phyloP scores from a whole-genome alignment of 1,140 invertebrate genomes.

The Dolichoris vasculosae region DNA sequence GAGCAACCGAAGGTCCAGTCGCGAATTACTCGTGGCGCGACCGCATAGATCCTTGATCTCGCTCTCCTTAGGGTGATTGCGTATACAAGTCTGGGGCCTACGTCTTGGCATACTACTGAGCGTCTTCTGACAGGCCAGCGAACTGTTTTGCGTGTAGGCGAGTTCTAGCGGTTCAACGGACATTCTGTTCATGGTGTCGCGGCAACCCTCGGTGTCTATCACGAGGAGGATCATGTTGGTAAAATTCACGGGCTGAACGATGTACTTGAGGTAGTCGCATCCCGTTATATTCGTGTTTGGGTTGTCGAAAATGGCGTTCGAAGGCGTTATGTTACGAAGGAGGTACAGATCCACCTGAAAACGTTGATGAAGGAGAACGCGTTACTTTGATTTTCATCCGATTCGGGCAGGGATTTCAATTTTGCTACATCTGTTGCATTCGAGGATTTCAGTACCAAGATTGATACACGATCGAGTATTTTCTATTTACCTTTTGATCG shows the following conservation, averaged over 20 bases:
- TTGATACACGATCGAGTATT: neutral
- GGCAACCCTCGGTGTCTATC: conserved; percentile 81
- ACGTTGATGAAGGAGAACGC: neutral
- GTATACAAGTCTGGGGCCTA: conserved; percentile 80
- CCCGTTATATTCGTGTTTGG: conserved; percentile 65
- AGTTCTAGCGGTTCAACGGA: conserved; percentile 79
- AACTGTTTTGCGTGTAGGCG: conserved; percentile 76
- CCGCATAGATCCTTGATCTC: conserved; percentile 72
- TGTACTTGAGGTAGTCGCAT: conserved; percentile 77
- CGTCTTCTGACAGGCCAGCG: conserved; percentile 80
- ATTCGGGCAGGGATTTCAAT: neutral
- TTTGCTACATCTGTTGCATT: too few relatives aligned
- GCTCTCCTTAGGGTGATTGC: conserved; percentile 81
- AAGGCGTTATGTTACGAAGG: conserved; percentile 63
- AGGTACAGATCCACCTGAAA: conserved; percentile 70
- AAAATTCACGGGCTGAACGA: conserved; percentile 85
- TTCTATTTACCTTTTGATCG: conserved; percentile 78
- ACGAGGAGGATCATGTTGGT: conserved; percentile 91
- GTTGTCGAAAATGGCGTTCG: conserved; percentile 62
- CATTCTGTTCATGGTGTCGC: conserved; percentile 60
- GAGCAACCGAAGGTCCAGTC: conserved; percentile 58
- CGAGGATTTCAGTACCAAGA: too few relatives aligned
- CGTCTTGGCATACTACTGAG: conserved; percentile 77
- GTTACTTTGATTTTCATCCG: neutral
- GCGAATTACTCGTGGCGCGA: conserved; percentile 53